Evolutionary conservation across 1,140 invertebrate genomes (phyloP).

Genomic region (Periplaneta americana): DNA sequence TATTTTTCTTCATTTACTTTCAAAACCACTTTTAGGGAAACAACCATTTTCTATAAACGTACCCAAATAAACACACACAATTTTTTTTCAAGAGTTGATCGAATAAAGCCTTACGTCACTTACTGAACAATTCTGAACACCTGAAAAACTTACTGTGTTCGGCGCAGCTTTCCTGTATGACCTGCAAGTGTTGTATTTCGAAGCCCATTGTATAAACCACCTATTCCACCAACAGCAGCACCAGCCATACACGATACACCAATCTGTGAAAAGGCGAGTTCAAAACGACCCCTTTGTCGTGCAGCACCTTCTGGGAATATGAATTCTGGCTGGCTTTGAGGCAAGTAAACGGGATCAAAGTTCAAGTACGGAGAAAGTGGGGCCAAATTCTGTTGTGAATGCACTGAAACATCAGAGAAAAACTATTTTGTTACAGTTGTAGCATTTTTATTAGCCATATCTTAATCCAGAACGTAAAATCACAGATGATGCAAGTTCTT

Average conservation of each 20-base stretch:
- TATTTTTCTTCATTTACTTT: no score
- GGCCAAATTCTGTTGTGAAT: constrained; percentile 34
- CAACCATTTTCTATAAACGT: no score
- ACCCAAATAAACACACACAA: no score
- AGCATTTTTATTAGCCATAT: neutral
- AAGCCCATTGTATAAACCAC: constrained; percentile 81
- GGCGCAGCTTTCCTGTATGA: constrained; percentile 78
- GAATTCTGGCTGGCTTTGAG: constrained; percentile 80
- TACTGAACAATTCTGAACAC: no score
- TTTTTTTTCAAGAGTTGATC: no score
- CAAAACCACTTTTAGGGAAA: no score
- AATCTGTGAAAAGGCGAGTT: constrained; percentile 89
- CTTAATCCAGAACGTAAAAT: neutral
- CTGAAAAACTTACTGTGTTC: constrained; percentile 86
- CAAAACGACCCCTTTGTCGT: constrained; percentile 75
- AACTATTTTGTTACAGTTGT: neutral
- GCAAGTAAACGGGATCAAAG: constrained; percentile 81
- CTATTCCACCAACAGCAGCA: constrained; percentile 74
- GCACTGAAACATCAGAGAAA: constrained; percentile 28
- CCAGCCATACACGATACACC: constrained; percentile 82
- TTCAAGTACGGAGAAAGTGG: constrained; percentile 86
- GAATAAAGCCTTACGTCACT: no score
- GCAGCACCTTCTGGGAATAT: constrained; percentile 86
- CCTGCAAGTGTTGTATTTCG: constrained; percentile 76
- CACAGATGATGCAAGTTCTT: neutral